phyloP scores from a whole-genome alignment of 2,113 vertebrate genomes.

The Austrofundulus limnaeus region DNA sequence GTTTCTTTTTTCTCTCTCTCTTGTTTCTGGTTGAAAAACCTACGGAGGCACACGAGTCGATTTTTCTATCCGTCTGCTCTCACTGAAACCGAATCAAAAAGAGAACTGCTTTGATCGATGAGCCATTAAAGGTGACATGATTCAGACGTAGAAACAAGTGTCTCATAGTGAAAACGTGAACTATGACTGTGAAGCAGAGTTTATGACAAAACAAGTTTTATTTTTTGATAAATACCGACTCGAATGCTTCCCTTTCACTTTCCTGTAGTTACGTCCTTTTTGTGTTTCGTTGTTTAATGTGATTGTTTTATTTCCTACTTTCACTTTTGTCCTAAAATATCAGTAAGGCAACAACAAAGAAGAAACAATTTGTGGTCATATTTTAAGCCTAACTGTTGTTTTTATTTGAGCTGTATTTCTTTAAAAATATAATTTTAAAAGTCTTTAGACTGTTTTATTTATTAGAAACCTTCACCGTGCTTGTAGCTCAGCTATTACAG shows the following conservation, averaged over 20 bases:
- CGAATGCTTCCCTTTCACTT: conserved; percentile 12
- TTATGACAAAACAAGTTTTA: conserved; percentile 6
- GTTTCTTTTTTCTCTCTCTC: conserved; percentile 5
- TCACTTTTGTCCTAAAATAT: conserved; percentile 4
- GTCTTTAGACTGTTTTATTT: neutral
- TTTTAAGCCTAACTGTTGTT: neutral
- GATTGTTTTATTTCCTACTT: conserved; percentile 1
- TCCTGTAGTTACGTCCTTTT: neutral
- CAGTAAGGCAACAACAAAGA: neutral
- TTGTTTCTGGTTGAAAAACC: conserved; percentile 22
- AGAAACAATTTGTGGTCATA: conserved; percentile 11
- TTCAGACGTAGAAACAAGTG: conserved; percentile 40
- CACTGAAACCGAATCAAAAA: conserved; percentile 52
- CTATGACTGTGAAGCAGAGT: conserved; percentile 27
- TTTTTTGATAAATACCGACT: neutral
- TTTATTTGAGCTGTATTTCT: neutral
- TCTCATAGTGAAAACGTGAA: conserved; percentile 30
- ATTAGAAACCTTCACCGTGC: neutral
- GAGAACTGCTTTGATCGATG: conserved; percentile 59
- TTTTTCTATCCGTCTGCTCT: conserved; percentile 8
- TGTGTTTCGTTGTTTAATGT: conserved; percentile 4
- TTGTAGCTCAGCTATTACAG: neutral
- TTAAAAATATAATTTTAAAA: neutral
- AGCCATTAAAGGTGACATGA: conserved; percentile 53
- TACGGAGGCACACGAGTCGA: conserved; percentile 1